These are phyloP conservation scores for Incurvaria masculella DNA, from an alignment of 2,888 invertebrate species.

Conservation along the genomic window DNA sequence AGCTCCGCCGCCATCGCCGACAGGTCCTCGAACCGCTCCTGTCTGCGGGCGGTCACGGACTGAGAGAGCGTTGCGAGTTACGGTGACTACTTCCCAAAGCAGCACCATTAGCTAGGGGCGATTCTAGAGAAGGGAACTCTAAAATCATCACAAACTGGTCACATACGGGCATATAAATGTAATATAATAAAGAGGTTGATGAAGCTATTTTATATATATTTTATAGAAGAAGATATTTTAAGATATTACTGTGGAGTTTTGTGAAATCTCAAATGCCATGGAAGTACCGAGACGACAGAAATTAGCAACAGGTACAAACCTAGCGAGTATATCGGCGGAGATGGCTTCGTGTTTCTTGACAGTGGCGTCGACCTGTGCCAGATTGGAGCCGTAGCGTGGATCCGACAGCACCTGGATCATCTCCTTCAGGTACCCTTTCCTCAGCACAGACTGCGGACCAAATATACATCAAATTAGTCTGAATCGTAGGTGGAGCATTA, in stretches of 20 bases:
- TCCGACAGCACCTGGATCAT: slow-evolving; percentile 95
- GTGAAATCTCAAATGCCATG: too few species aligned
- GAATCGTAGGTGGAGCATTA: too few species aligned
- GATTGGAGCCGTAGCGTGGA: slow-evolving; percentile 85
- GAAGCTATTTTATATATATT: too few species aligned
- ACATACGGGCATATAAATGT: too few species aligned
- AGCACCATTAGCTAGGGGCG: neutral
- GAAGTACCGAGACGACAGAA: too few species aligned
- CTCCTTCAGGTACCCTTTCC: slow-evolving; percentile 95
- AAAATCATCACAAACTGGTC: neutral
- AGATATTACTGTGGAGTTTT: too few species aligned
- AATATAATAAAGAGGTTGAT: too few species aligned
- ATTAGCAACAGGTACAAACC: slow-evolving; percentile 56
- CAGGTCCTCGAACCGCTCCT: slow-evolving; percentile 92
- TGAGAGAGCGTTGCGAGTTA: neutral
- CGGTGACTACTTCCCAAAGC: neutral
- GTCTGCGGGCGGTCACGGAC: slow-evolving; percentile 36
- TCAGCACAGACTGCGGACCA: slow-evolving; percentile 70
- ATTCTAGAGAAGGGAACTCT: neutral
- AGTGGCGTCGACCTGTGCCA: slow-evolving; percentile 94
- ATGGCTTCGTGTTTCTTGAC: slow-evolving; percentile 99
- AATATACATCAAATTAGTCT: too few species aligned
- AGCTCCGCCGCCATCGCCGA: slow-evolving; percentile 92
- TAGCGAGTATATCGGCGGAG: slow-evolving; percentile 92
- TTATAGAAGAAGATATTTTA: too few species aligned